phyloP scores from a whole-genome alignment of 2,888 invertebrate genomes.

The Mesoligia furuncula region DNA sequence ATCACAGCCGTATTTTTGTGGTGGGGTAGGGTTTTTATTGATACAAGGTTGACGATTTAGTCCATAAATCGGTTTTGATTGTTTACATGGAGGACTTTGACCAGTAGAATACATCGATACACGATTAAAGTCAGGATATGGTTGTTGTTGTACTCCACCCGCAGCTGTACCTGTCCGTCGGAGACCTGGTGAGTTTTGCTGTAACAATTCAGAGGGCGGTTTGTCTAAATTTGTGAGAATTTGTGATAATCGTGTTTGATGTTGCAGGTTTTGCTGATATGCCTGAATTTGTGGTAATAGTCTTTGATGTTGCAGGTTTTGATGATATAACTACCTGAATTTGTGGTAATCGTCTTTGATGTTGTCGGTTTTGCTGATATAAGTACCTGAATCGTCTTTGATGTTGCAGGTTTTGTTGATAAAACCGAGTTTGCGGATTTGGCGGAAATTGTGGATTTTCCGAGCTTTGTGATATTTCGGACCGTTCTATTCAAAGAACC shows the following conservation, averaged over 20 bases:
- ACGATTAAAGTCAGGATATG: slow-evolving; percentile 43
- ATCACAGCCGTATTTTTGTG: slow-evolving; percentile 5
- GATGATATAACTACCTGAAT: not conserved
- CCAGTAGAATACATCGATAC: slow-evolving; percentile 37
- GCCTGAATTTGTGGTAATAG: not conserved
- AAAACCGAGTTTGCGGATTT: not conserved
- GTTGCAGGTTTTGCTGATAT: slow-evolving; percentile 1
- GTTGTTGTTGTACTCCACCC: slow-evolving; percentile 28
- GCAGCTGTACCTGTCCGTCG: slow-evolving; percentile 9
- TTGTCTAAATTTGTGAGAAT: slow-evolving; percentile 25
- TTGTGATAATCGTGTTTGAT: slow-evolving; percentile 2
- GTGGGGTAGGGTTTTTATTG: slow-evolving; percentile 21
- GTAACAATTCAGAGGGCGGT: slow-evolving; percentile 47
- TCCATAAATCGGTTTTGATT: slow-evolving; percentile 6
- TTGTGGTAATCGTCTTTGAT: not conserved
- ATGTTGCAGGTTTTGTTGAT: no score
- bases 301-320: no score
- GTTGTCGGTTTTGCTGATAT: no score
- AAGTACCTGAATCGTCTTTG: no score
- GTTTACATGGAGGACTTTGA: slow-evolving; percentile 3
- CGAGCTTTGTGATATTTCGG: slow-evolving; percentile 11
- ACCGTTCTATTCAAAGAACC: no score
- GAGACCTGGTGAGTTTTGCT: slow-evolving; percentile 19
- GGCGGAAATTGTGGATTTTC: not conserved
- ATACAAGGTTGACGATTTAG: slow-evolving; percentile 3